These are phyloP conservation scores for Leucophenga varia DNA, from an alignment of 1,140 invertebrate species.

Conservation along the genomic window DNA sequence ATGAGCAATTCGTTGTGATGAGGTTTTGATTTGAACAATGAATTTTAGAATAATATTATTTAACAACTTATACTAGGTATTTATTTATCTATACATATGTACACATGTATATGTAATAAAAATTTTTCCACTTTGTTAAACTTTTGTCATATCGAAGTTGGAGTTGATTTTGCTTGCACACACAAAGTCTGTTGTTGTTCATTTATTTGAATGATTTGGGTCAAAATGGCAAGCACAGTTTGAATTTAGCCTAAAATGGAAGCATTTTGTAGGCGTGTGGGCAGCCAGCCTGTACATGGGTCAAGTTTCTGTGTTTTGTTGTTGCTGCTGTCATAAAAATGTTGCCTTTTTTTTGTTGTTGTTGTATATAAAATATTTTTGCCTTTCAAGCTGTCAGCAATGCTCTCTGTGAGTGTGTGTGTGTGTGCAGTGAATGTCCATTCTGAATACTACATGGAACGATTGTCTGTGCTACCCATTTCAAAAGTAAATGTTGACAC, in stretches of 20 bases:
- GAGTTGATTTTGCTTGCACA: no score
- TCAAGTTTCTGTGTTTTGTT: slow-evolving; percentile 50
- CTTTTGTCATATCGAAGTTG: no score
- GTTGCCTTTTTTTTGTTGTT: slow-evolving; percentile 20
- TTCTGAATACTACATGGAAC: no score
- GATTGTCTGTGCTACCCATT: slow-evolving; percentile 45
- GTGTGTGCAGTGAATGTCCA: no score
- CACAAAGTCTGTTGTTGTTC: no score
- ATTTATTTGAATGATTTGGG: slow-evolving; percentile 27
- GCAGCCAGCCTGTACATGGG: slow-evolving; percentile 21
- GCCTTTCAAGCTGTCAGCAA: slow-evolving; percentile 16
- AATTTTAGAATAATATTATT: slow-evolving; percentile 12
- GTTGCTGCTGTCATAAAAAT: slow-evolving; percentile 52
- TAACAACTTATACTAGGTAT: not conserved
- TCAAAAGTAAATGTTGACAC: slow-evolving; percentile 53
- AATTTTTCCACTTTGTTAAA: no score
- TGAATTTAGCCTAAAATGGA: not conserved
- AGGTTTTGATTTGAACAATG: slow-evolving; percentile 5
- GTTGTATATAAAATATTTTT: slow-evolving; percentile 12
- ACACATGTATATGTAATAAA: not conserved
- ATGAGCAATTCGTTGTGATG: slow-evolving; percentile 26
- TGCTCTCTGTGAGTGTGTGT: slow-evolving; percentile 13
- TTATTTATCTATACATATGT: slow-evolving; percentile 5
- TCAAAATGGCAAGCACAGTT: slow-evolving; percentile 37
- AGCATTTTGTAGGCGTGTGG: not conserved